phyloP scores from a whole-genome alignment of 2,797 vertebrate species.

The Chiloscyllium punctatum region DNA sequence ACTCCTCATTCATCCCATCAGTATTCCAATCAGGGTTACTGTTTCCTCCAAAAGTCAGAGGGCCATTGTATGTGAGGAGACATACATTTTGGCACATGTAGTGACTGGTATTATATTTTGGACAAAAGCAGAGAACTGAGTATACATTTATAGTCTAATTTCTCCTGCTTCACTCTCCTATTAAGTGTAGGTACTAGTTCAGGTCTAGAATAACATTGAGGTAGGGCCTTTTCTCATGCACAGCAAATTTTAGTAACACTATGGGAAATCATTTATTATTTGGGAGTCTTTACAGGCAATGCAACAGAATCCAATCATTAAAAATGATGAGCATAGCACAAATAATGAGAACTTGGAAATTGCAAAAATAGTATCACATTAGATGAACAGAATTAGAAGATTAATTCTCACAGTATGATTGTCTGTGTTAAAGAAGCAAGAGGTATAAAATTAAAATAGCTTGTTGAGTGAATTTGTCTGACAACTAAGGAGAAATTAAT shows the following conservation, averaged over 20 bases:
- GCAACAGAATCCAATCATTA: not conserved
- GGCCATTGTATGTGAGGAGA: not conserved
- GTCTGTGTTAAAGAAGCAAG: not conserved
- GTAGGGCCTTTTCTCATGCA: not conserved
- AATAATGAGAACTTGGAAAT: not conserved
- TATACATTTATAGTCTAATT: not conserved
- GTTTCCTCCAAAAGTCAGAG: not conserved
- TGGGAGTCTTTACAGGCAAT: not conserved
- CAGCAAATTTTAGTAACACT: not conserved
- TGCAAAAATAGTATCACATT: not conserved
- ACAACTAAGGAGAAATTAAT: not conserved
- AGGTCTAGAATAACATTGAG: not conserved
- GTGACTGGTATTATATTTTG: not conserved
- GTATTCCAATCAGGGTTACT: not conserved
- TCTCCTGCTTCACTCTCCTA: not conserved
- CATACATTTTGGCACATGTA: not conserved
- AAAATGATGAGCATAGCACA: not conserved
- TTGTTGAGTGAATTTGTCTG: not conserved
- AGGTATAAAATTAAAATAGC: not conserved
- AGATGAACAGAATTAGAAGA: not conserved
- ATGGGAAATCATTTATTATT: not conserved
- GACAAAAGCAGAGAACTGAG: not conserved
- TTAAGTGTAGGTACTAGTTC: not conserved
- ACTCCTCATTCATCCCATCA: not conserved
- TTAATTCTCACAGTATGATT: not conserved